Evolutionary conservation across 2,888 invertebrate genomes (phyloP).

Genomic region (Cephonodes hylas): DNA sequence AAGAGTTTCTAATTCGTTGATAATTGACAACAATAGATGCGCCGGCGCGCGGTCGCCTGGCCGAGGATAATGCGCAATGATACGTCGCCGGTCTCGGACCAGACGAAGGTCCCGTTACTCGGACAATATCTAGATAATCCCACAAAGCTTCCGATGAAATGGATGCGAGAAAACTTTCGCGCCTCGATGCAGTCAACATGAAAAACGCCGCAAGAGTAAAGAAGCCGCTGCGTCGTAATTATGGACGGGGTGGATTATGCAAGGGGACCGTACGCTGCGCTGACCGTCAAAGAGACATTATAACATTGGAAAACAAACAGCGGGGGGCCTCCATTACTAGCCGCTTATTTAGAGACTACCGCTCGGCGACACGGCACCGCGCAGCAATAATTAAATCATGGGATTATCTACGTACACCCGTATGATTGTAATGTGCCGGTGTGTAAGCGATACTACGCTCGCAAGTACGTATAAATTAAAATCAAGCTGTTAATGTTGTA

Average conservation of each 20-base stretch:
- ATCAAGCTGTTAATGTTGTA: neutral
- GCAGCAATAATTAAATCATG: neutral
- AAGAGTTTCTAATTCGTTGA: conserved; percentile 73
- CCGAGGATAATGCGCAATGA: conserved; percentile 74
- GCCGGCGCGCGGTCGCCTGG: conserved; percentile 55
- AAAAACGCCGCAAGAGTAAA: conserved; percentile 53
- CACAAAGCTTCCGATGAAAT: conserved; percentile 67
- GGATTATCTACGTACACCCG: neutral
- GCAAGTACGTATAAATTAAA: neutral
- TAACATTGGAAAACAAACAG: conserved; percentile 68
- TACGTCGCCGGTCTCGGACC: conserved; percentile 66
- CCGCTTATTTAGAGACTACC: neutral
- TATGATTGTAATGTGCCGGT: neutral
- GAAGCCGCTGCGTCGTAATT: conserved; percentile 64
- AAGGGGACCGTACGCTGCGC: conserved; percentile 58
- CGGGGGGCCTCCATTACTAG: conserved; percentile 46
- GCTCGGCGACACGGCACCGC: neutral
- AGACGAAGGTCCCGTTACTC: conserved; percentile 59
- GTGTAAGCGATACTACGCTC: neutral
- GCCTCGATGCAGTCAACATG: conserved; percentile 71
- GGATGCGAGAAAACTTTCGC: conserved; percentile 70
- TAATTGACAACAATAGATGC: conserved; percentile 70
- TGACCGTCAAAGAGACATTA: conserved; percentile 54
- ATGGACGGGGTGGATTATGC: conserved; percentile 63
- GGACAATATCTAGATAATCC: conserved; percentile 74